Base-by-base conservation (phyloP, 53 echinoderm and acorn worm genomes). In the Hippasteria phrygiana region DNA sequence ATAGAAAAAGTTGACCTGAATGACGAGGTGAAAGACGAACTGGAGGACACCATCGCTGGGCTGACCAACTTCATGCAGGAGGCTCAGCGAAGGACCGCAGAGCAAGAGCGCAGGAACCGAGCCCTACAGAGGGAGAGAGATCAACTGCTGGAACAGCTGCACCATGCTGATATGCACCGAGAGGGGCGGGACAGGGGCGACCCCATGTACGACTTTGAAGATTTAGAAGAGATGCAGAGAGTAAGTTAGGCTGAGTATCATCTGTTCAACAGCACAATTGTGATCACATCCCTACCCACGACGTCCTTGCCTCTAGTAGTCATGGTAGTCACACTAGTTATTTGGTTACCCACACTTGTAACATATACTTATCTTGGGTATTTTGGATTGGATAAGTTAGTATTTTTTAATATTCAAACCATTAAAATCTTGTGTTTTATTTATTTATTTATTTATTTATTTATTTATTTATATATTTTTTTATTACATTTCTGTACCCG, bases 1-100 rank as follows among this genome's bases (percentile, higher is more conserved):
- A 6, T 36, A 97, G 98, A 94, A 28, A 90, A 97, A 94, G 92
- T 89, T 16, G 91, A 92, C 26, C 65, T 92, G 40, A 97, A 96
- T 62, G 91, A 97, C 39, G 92, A 91, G 29, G 78, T 97, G 87
- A 96, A 94, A 33, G 84, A 86, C 0, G 98, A 97, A 78, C 90
- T 97, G 38, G 92, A 97, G 83, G 90, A 84, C 62, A 91, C 94
- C 42, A 67, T 96, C 43, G 88, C 87, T 72, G 92, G 92, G 2
- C 83, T 97, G 77, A 97, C 95, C 11, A 74, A 89, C 28, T 96
- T 94, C 81, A 83, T 97, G 80, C 83, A 91, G 20, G 80, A 93
- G 75, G 90, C 96, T 11, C 93, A 94, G 50, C 87, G 88, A 2
- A 94, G 91, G 46, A 91, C 89, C 14, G 84, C 73, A 24, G 88